Evolutionary conservation across 2,113 vertebrate genomes (phyloP), one percentile per base, ranked within the genome.

Genomic region (Tetrao urogallus): DNA sequence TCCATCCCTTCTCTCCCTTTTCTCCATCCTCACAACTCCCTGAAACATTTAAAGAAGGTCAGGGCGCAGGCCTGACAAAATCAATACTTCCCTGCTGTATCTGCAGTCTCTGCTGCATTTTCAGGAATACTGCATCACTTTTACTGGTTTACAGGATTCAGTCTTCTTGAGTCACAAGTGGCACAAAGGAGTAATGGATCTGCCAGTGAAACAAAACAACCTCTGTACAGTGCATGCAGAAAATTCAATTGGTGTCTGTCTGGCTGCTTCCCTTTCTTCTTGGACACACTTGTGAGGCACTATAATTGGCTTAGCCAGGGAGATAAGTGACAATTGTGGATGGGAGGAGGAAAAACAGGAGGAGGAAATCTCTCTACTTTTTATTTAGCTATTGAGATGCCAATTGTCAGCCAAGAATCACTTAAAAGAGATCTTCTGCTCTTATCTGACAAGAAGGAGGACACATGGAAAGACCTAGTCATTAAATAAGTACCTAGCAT

Each of bases 171-270:
- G n/a, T 77, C 85, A 85, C 64, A 54, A 80, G 65, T 34, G 64
- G 43, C 74, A 87, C 52, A 63, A 94, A 73, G 61, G 83, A 93
- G 56, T 64, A 89, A 90, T 32, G 27, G 22, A 52, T 67, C 82
- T 86, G 30, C 50, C 17, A 3, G 57, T 82, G 73, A 74, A 97
- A 96, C 94, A 89, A 82, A 94, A 72, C 66, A 91, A 82, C 17
- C 36, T 96, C 78, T 95, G 77, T 92, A 57, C 81, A 77, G 40
- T 27, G 79, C 69, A 70, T 56, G 47, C 45, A 82, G 72, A 70
- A 96, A 97, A 95, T 94, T 97, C 81, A 95, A 45, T 90, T 93
- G 85, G 70, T 94, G 61, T 96, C 90, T 96, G 90, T 21, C 79
- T 92, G 78, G 45, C 67, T 94, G 75, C 86, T 84, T 50, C 70